Conservation (phyloP, 2,797 vertebrate genomes). For the Buphagus erythrorhynchus region DNA sequence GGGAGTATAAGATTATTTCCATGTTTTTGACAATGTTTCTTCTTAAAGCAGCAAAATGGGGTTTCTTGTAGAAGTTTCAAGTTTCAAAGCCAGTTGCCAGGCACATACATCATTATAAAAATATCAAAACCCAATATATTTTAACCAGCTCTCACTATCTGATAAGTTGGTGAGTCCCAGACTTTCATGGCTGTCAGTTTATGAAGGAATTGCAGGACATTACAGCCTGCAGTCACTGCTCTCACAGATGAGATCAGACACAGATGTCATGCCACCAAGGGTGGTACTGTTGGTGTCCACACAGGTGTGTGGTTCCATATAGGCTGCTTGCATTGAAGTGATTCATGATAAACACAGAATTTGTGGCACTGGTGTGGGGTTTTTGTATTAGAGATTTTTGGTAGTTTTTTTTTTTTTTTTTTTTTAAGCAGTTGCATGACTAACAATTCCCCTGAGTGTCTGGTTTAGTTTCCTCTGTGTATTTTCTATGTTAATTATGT, state of each 20-base stretch:
- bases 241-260: background rate
- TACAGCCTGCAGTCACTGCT: background rate
- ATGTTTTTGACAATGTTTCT: background rate
- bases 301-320: background rate
- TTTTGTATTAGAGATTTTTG: background rate
- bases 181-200: background rate
- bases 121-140: background rate
- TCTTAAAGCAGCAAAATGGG: background rate
- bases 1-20: background rate
- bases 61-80: background rate
- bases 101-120: background rate
- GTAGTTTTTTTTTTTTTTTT: background rate
- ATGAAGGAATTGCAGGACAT: background rate
- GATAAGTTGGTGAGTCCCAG: background rate
- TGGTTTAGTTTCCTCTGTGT: conserved; percentile 16
- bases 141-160: background rate
- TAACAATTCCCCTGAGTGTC: conserved; percentile 1
- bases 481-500: background rate
- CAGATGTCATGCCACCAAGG: background rate
- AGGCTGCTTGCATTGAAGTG: background rate
- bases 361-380: background rate
- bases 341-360: background rate
- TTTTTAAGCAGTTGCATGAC: background rate
- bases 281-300: background rate
- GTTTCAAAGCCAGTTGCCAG: background rate